These are phyloP conservation scores for Peromyscus californicus DNA, from an alignment of 2,113 vertebrate genomes.

Conservation along the genomic window DNA sequence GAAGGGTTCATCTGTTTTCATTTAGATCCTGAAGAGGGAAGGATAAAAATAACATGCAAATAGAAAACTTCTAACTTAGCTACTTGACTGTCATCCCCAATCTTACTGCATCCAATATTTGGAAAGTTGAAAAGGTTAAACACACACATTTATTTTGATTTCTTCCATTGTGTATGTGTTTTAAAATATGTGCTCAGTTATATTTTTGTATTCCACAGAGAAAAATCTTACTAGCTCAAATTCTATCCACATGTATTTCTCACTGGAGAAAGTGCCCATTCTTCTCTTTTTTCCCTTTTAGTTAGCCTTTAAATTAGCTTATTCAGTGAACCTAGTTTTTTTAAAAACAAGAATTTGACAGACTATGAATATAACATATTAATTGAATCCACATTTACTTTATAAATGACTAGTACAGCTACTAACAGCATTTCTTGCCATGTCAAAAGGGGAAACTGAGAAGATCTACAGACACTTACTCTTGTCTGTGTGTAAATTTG, in stretches of 20 bases:
- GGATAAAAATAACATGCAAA: constrained; percentile 60
- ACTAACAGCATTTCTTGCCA: constrained; percentile 59
- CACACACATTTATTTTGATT: constrained; percentile 70
- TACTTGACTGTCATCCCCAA: constrained; percentile 70
- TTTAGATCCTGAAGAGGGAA: constrained; percentile 67
- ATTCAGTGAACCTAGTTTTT: constrained; percentile 11
- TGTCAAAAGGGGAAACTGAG: constrained; percentile 10
- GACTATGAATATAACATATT: constrained; percentile 62
- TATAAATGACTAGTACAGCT: constrained; percentile 56
- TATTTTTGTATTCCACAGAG: constrained; percentile 68
- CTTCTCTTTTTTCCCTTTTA: constrained; percentile 51
- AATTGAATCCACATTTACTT: constrained; percentile 70
- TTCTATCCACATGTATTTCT: constrained; percentile 67
- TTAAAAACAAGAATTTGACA: constrained; percentile 71
- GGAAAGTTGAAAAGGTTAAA: constrained; percentile 78
- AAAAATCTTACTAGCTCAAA: constrained; percentile 64
- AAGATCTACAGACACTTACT: constrained; percentile 19
- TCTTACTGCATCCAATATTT: constrained; percentile 68
- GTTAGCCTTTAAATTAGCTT: constrained; percentile 59
- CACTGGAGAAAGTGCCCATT: constrained; percentile 39
- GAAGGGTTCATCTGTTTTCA: constrained; percentile 70
- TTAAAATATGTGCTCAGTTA: constrained; percentile 71
- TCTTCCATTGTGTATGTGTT: constrained; percentile 67
- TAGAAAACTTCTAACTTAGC: constrained; percentile 67
- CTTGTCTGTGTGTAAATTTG: background rate